phyloP scores from a whole-genome alignment of 2,797 vertebrate genomes.

The Apodemus agrarius region DNA sequence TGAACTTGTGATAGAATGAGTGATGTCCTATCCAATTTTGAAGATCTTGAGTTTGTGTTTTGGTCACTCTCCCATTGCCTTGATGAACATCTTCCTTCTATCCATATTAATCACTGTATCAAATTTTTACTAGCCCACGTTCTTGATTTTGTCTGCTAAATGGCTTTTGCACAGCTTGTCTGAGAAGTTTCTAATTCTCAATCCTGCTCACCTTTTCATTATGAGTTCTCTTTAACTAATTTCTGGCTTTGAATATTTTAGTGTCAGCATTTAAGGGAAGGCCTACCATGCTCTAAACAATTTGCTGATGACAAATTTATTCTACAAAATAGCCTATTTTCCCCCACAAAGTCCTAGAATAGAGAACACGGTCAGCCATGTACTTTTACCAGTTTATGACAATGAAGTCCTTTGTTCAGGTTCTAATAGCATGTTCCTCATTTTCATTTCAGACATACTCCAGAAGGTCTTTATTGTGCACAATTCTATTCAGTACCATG shows the following conservation, averaged over 20 bases:
- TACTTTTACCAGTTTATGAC: background rate
- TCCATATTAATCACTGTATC: background rate
- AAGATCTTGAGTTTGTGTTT: background rate
- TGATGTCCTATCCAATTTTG: rapidly evolving
- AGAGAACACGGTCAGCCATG: too few relatives aligned
- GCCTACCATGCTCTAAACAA: background rate
- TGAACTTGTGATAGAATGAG: background rate
- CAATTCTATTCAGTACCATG: background rate
- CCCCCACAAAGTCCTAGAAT: background rate
- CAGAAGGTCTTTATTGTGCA: background rate
- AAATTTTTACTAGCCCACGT: background rate
- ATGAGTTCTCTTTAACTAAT: background rate
- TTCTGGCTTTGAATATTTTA: background rate
- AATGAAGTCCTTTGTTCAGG: background rate
- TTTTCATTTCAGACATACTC: background rate
- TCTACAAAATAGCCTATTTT: too few relatives aligned
- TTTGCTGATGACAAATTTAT: background rate
- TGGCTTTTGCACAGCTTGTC: background rate
- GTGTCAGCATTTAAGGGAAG: background rate
- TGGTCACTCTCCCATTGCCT: background rate
- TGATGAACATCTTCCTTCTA: background rate
- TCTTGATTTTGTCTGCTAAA: background rate
- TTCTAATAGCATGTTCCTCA: background rate
- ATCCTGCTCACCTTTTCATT: background rate
- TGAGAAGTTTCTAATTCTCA: background rate